phyloP scores from a whole-genome alignment of 2,113 vertebrate genomes.

The Ceratotherium simum region DNA sequence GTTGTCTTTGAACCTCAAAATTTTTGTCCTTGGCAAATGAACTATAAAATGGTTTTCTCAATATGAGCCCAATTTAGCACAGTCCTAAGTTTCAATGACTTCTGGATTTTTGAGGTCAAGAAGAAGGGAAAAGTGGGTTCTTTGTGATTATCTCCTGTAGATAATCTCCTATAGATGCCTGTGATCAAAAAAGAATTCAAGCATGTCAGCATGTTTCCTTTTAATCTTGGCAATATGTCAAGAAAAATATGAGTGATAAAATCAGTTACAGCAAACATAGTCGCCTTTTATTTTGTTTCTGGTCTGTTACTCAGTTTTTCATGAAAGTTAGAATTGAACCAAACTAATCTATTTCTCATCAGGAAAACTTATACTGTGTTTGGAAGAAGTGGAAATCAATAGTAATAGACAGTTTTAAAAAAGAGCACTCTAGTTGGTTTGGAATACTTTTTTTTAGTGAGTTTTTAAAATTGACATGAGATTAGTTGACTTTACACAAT shows the following conservation, averaged over 20 bases:
- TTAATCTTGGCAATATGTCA: conserved; percentile 43
- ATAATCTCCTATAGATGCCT: conserved; percentile 4
- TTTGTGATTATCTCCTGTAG: not conserved
- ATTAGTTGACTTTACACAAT: conserved; percentile 29
- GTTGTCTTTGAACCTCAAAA: conserved; percentile 73
- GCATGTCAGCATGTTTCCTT: conserved; percentile 37
- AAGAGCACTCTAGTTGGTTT: conserved; percentile 29
- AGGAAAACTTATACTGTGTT: conserved; percentile 48
- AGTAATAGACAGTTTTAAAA: conserved; percentile 46
- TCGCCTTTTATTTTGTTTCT: conserved; percentile 57
- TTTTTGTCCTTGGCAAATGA: conserved; percentile 74
- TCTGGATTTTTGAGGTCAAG: conserved; percentile 65
- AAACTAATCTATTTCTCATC: conserved; percentile 31
- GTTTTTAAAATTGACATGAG: conserved; percentile 1
- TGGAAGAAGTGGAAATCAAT: conserved; percentile 52
- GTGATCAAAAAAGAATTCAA: conserved; percentile 3
- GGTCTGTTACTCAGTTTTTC: not conserved
- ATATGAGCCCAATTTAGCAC: conserved; percentile 62
- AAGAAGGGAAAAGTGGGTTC: conserved; percentile 35
- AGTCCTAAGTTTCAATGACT: conserved; percentile 62
- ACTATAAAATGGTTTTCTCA: conserved; percentile 77
- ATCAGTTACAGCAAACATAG: conserved; percentile 18
- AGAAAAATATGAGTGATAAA: conserved; percentile 43
- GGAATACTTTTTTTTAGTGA: not conserved
- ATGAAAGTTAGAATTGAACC: conserved; percentile 53